Conservation (phyloP, 1,140 invertebrate genomes). For the Spodoptera litura region DNA sequence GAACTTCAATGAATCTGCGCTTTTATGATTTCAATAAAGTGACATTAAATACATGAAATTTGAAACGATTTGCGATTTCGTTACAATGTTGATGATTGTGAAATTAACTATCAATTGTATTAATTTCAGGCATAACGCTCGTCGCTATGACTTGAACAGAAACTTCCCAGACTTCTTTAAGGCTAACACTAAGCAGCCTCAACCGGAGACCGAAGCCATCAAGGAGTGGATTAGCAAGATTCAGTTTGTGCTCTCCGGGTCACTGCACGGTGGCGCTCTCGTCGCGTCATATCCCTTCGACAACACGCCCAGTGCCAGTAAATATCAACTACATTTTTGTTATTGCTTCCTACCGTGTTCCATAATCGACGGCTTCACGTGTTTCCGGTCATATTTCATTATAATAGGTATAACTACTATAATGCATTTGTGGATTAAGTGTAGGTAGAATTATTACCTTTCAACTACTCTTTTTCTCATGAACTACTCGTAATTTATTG, state of each 20-base stretch:
- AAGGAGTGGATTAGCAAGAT: slow-evolving; percentile 97
- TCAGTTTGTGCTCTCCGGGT: slow-evolving; percentile 96
- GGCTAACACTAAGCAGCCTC: slow-evolving; percentile 93
- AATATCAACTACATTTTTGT: slow-evolving; percentile 80
- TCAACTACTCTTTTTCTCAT: not conserved
- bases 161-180: slow-evolving; percentile 98
- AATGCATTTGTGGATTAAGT: not conserved
- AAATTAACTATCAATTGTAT: slow-evolving; percentile 2
- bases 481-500: not conserved
- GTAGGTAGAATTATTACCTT: not conserved
- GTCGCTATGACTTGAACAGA: slow-evolving; percentile 95
- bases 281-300: slow-evolving; percentile 97
- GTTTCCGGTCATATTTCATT: slow-evolving; percentile 13
- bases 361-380: not conserved
- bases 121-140: slow-evolving; percentile 91
- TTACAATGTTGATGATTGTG: not conserved
- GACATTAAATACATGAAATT: not conserved
- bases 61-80: not conserved
- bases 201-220: slow-evolving; percentile 97
- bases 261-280: slow-evolving; percentile 96
- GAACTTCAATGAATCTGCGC: slow-evolving; percentile 8
- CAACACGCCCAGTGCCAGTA: slow-evolving; percentile 96
- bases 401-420: not conserved
- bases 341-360: slow-evolving; percentile 1
- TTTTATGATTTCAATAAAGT: not conserved